Evolutionary conservation across 1,140 invertebrate species (phyloP), one percentile per base, ranked within the genome.

Genomic region (Anastatus disparis): DNA sequence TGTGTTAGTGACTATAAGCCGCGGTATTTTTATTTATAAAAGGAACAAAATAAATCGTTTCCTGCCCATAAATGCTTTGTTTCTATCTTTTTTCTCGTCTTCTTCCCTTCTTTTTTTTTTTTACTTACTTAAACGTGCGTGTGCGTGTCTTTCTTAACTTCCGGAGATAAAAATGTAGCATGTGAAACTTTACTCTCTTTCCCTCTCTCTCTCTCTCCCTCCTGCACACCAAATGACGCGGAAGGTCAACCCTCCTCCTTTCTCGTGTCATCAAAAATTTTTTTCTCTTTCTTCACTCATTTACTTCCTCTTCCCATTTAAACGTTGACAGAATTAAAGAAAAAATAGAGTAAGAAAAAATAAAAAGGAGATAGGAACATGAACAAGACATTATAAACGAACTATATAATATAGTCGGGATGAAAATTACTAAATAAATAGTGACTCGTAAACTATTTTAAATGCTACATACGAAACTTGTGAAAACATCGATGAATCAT

Each of bases 91-190:
- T 38, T 38, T 38, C 6, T 12, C 35, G 20, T n/a, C n/a, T n/a
- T n/a, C n/a, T n/a, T n/a, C n/a, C n/a, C n/a, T n/a, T n/a, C n/a
- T n/a, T n/a, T n/a, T n/a, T n/a, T n/a, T n/a, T n/a, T n/a, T n/a
- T n/a, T n/a, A n/a, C n/a, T n/a, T n/a, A n/a, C n/a, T n/a, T n/a
- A 35, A 35, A 52, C n/a, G 29, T n/a, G 9, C 20, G 17, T 40
- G n/a, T 42, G 35, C n/a, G 46, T 22, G 7, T 53, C 38, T 48
- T 61, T 26, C 46, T 48, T 20, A 17, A 35, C 52, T 56, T 66
- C 64, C 64, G 64, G 64, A 56, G 64, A 66, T 66, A 66, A 66
- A 66, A 66, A 56, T 56, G 64, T 56, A 46, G 24, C 27, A 17
- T 50, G n/a, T 44, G 52, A 3, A 20, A 3, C 12, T n/a, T n/a